Evolutionary conservation across 2,113 vertebrate genomes (phyloP).

Genomic region (Lutjanus erythropterus): DNA sequence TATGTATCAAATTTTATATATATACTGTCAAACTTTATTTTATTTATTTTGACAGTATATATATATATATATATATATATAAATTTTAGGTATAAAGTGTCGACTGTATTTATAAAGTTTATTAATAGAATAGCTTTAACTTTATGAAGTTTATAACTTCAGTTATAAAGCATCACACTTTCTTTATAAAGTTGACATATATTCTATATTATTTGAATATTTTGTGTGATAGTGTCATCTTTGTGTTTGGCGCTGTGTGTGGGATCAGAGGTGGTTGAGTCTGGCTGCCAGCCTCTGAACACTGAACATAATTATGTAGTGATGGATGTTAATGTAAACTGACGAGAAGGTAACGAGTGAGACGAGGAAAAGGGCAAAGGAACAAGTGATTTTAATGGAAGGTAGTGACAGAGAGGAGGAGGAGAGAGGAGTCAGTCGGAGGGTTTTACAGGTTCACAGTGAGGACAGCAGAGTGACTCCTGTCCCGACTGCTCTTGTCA

Average conservation of each 20-base stretch:
- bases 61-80: too few species aligned
- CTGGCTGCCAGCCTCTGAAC: neutral
- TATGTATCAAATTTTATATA: neutral
- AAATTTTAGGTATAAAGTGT: too few species aligned
- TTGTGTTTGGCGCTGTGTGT: neutral
- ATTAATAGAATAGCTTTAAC: too few species aligned
- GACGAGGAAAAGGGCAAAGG: neutral
- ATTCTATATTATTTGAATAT: too few species aligned
- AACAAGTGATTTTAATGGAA: conserved; percentile 53
- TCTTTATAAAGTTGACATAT: too few species aligned
- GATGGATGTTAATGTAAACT: conserved; percentile 44
- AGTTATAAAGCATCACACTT: too few species aligned
- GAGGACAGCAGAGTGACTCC: conserved; percentile 55
- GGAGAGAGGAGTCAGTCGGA: neutral
- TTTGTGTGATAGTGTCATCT: too few species aligned
- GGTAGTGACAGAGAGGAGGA: conserved; percentile 42
- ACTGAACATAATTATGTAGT: conserved; percentile 13
- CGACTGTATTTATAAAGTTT: too few species aligned
- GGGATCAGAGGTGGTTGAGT: conserved; percentile 8
- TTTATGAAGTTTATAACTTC: too few species aligned
- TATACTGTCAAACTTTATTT: too few species aligned
- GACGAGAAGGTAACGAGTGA: conserved; percentile 31
- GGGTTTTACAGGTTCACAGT: conserved; percentile 54
- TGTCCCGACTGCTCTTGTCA: conserved; percentile 70
- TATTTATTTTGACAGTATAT: too few species aligned